phyloP scores from a whole-genome alignment of 2,888 invertebrate genomes.

The Amphipyra tragopoginis region DNA sequence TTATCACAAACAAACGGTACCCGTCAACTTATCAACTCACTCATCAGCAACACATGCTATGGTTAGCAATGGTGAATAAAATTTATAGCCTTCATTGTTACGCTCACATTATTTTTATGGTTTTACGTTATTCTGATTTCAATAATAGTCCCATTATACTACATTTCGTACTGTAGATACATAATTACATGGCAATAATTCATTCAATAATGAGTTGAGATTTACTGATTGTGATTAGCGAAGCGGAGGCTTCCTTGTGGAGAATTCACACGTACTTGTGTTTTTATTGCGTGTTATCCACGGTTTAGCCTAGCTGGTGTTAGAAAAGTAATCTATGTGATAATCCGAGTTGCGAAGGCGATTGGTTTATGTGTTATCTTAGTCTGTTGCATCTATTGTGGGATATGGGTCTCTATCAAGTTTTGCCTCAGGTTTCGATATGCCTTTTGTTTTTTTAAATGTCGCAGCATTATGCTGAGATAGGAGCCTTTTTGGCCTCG shows the following conservation, averaged over 20 bases:
- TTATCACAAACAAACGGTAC: slow-evolving; percentile 27
- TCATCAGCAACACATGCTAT: slow-evolving; percentile 20
- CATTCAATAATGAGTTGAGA: slow-evolving; percentile 43
- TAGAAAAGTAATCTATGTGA: slow-evolving; percentile 14
- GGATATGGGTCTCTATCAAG: too few relatives aligned
- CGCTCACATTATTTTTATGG: slow-evolving; percentile 47
- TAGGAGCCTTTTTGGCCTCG: too few relatives aligned
- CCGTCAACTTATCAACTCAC: neutral
- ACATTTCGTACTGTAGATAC: slow-evolving; percentile 45
- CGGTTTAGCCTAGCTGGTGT: neutral
- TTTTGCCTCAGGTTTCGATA: too few relatives aligned
- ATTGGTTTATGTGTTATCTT: too few relatives aligned
- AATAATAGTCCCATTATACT: slow-evolving; percentile 46
- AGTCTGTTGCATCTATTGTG: neutral
- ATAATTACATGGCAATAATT: slow-evolving; percentile 50
- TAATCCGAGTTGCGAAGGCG: neutral
- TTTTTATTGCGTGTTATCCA: slow-evolving; percentile 33
- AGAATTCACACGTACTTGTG: slow-evolving; percentile 31
- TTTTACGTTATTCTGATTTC: slow-evolving; percentile 57
- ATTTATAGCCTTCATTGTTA: slow-evolving; percentile 39
- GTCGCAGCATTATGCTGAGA: too few relatives aligned
- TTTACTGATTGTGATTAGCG: slow-evolving; percentile 31
- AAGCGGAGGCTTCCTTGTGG: slow-evolving; percentile 22
- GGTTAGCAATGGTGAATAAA: slow-evolving; percentile 22
- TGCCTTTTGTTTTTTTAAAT: too few relatives aligned